Evolutionary conservation across 2,888 invertebrate species (phyloP), one percentile per base, ranked within the genome.

Genomic region (Atrina japonica): DNA sequence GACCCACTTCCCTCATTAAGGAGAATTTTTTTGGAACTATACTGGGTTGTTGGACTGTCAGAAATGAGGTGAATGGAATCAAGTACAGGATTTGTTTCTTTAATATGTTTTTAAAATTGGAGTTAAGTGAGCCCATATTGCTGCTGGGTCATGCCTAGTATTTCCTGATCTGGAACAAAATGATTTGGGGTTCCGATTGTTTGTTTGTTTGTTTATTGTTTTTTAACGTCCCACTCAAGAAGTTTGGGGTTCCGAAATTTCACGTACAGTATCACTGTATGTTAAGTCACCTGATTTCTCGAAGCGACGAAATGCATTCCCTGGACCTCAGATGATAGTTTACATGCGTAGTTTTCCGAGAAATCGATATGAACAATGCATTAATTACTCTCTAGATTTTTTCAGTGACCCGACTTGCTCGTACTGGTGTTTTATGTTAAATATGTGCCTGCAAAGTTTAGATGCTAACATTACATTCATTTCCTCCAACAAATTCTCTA

Each of bases 221-320:
- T n/a, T n/a, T n/a, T n/a, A n/a, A n/a, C n/a, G n/a, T n/a, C n/a
- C n/a, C n/a, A n/a, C n/a, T n/a, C n/a, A n/a, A n/a, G n/a, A n/a
- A n/a, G n/a, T 3, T 0, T 0, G 7, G 58, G 53, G 11, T 27
- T 1, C 11, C 16, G 16, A 35, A 2, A 1, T 30, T 52, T 40
- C 9, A 25, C 18, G 30, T 68, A 68, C 7, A 68, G n/a, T 3
- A 61, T 45, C 5, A 23, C 61, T 30, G 60, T 61, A 49, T 60
- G 61, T 9, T 61, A 21, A n/a, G 60, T 25, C 16, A 68, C 47
- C 7, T 68, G 68, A 29, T 58, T 49, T 21, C 55, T 41, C 16
- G 71, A 73, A 3, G 53, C 71, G 30, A 72, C 75, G 52, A 70
- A 72, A 41, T 73, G 66, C 72, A 73, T 69, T 11, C 53, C 27